Base-by-base conservation (phyloP, 1,140 invertebrate species). In the Marisa cornuarietis region DNA sequence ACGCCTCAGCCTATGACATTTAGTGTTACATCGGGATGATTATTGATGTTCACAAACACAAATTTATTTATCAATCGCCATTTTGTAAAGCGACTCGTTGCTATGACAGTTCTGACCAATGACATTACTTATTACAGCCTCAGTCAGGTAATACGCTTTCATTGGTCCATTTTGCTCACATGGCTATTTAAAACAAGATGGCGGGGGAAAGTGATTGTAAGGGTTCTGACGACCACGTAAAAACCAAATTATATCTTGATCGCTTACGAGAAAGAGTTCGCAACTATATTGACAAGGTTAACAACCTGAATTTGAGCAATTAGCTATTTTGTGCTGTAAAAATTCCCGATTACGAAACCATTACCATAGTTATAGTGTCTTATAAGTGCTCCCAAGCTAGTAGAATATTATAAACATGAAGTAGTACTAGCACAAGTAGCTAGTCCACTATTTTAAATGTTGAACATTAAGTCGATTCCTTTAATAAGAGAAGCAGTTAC, bases 281-380 rank as follows among this genome's bases (percentile, higher is more conserved):
- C 65, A 81, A 79, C 74, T 87, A 87, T 66, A 86, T 88, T 52
- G 87, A 88, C 49, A 88, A 87, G 81, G 87, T 87, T 78, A n/a
- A 22, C 24, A 54, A 0, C 3, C 26, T 26, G 75, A 63, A 24
- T 66, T 66, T 68, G 16, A 11, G 54, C 54, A 58, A 18, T 6
- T 14, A 58, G 16, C 2, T 18, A 58, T 11, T 18, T 58, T 58
- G 54, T 58, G 31, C 6, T 42, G 0, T 42, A 0, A 42, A 42
- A 42, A 42, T 42, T 42, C 31, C 31, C 31, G 2, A 42, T 42
- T 42, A 42, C 3, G 31, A 42, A 42, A 4, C 31, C 31, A 4
- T 42, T 42, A 42, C 31, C 31, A 42, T 42, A 42, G 31, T 6
- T 42, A 42, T 42, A 42, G 31, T 42, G 2, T 42, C 31, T 42